Percentiles rank a stretch among this genome's conserved stretches.
Evolutionary conservation across 2,113 vertebrate species (phyloP).

Genomic region (Agapornis roseicollis): DNA sequence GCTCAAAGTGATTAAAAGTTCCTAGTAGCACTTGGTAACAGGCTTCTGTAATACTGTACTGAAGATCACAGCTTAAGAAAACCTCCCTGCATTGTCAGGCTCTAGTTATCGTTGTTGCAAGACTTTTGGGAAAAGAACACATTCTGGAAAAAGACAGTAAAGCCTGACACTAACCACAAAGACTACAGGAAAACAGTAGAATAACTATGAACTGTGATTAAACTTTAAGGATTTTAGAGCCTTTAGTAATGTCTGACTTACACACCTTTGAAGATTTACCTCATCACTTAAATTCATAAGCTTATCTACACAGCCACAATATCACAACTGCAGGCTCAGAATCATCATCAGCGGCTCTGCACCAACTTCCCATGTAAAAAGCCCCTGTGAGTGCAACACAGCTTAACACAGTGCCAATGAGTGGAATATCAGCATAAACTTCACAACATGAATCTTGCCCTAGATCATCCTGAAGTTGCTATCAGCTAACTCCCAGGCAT

Average conservation of each 20-base stretch:
- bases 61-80: neutral
- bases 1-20: neutral
- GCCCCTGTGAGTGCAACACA: neutral
- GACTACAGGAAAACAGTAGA: neutral
- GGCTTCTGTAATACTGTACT: neutral
- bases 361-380: neutral
- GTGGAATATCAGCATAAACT: neutral
- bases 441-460: neutral
- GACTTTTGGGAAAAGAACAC: neutral
- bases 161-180: neutral
- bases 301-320: neutral
- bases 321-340: neutral
- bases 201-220: neutral
- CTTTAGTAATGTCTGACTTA: neutral
- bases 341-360: neutral
- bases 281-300: neutral
- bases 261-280: neutral
- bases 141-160: neutral
- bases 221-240: neutral
- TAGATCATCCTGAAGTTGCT: neutral
- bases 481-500: neutral
- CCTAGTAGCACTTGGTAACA: neutral
- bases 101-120: neutral
- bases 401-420: neutral
- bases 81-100: neutral